Evolutionary conservation across 1,140 invertebrate species (phyloP).

Genomic region (Rhagoletis pomonella): DNA sequence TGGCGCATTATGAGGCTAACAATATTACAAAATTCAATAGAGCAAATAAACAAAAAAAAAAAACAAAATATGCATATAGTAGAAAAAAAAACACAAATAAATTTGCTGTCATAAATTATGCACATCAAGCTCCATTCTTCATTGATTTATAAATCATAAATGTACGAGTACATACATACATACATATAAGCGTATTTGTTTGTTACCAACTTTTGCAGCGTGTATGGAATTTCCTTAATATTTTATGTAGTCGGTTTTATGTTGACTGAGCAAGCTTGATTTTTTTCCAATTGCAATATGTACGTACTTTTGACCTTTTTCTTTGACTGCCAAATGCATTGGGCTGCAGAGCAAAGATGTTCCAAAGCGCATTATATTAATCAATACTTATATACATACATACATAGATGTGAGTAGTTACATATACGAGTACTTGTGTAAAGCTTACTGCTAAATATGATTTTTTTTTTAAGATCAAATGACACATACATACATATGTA

Average conservation of each 20-base stretch:
- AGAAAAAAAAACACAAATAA: neutral
- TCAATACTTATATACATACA: neutral
- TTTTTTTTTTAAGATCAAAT: neutral
- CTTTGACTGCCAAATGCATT: conserved; percentile 47
- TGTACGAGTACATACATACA: neutral
- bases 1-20: neutral
- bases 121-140: conserved; percentile 26
- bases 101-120: conserved; percentile 42
- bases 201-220: neutral
- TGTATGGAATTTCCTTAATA: conserved; percentile 32
- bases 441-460: neutral
- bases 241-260: neutral
- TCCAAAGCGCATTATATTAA: neutral
- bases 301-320: conserved; percentile 34
- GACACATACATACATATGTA: too few relatives aligned
- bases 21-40: conserved; percentile 10
- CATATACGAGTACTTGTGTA: neutral
- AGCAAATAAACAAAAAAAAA: neutral
- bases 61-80: neutral
- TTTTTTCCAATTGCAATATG: conserved; percentile 12
- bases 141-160: conserved; percentile 26
- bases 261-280: conserved; percentile 1
- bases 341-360: conserved; percentile 1
- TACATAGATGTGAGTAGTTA: neutral
- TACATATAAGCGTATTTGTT: neutral